Base-by-base conservation (phyloP, 2,797 vertebrate genomes). In the Enteromius mattozi region DNA sequence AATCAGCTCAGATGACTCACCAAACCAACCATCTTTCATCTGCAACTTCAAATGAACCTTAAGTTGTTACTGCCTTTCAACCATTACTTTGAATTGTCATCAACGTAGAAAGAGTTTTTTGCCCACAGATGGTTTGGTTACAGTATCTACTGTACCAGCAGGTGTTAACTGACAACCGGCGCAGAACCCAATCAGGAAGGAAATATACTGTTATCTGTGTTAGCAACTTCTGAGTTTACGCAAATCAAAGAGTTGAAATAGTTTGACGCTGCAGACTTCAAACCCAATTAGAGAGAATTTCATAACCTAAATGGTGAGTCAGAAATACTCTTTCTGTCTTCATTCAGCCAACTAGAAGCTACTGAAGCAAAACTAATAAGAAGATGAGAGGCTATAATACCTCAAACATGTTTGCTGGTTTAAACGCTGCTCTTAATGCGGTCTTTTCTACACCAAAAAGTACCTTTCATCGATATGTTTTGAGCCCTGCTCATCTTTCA, bases 351-450 rank as follows among this genome's bases (percentile, higher is more conserved):
- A 54, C 37, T n/a, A n/a, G 51, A 71, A 61, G 19, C 27, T 6
- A 61, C 27, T 37, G 54, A 63, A 61, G 37, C 51, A 71, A 59
- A 70, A 70, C 37, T 70, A 78, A 78, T 61, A 47, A 30, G 61
- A 71, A 61, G 54, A 79, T 47, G 40, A 79, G 37, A 71, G 65
- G 51, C 37, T 71, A 45, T 84, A 49, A 63, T 17, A 40, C 82
- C 63, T 71, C 76, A 63, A 61, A 78, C 40, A 78, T 61, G 63
- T 70, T 83, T 66, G 14, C 72, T 49, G 51, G 17, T 69, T 70
- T 45, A 83, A 83, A 83, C 12, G 17, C 72, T 56, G 13, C 2
- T 49, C 30, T 37, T 61, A 84, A 78, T 84, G 66, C 71, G 65
- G 51, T 21, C 37, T 59, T 61, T 71, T 61, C 30, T 45, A 54